Evolutionary conservation across 2,888 invertebrate species (phyloP).

Genomic region (Allygus modestus): DNA sequence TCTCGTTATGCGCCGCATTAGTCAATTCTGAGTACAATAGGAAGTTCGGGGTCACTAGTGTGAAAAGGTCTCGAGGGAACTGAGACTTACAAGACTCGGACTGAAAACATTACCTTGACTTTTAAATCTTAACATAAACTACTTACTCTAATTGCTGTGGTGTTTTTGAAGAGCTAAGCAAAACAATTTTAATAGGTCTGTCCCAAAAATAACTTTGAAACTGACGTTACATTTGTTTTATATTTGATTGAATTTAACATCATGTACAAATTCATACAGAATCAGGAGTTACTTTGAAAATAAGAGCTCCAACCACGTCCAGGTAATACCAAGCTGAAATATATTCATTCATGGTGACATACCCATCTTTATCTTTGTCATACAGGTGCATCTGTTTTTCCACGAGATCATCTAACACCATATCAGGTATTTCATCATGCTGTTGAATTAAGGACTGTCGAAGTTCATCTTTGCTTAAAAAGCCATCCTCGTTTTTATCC

Average conservation of each 20-base stretch:
- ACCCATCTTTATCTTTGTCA: not conserved
- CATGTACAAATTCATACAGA: too few species aligned
- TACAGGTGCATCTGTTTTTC: not conserved
- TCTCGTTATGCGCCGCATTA: not conserved
- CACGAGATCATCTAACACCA: not conserved
- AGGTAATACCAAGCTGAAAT: constrained; percentile 5
- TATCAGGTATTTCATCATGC: not conserved
- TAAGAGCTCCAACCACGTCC: not conserved
- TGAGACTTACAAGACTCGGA: too few species aligned
- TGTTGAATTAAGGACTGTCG: not conserved
- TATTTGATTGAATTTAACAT: too few species aligned
- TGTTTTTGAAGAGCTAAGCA: too few species aligned
- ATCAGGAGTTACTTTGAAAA: not conserved
- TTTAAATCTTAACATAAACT: too few species aligned
- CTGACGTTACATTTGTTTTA: too few species aligned
- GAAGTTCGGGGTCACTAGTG: not conserved
- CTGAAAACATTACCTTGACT: too few species aligned
- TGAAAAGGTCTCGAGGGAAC: not conserved
- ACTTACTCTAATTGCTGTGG: too few species aligned
- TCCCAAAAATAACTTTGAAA: too few species aligned
- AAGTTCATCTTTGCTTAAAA: not conserved
- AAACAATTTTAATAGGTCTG: too few species aligned
- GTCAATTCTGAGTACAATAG: constrained; percentile 29
- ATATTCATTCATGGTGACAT: not conserved
- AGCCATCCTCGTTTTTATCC: constrained; percentile 3